Conservation (phyloP, 1,140 invertebrate genomes). For the Papilio dardanus region DNA sequence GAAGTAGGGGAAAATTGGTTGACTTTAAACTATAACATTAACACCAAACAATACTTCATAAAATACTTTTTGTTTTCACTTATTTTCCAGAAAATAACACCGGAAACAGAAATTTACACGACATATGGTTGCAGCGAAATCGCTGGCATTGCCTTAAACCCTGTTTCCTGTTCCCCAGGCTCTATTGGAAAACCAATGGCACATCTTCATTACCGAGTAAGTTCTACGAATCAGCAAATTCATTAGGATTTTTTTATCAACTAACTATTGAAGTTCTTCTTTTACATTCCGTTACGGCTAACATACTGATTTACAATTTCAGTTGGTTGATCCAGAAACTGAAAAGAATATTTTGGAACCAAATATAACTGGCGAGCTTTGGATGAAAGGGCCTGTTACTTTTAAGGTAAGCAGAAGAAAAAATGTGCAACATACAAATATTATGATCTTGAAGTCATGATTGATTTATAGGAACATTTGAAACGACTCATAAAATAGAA, state of each 20-base stretch:
- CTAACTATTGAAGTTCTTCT: too few relatives aligned
- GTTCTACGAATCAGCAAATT: too few relatives aligned
- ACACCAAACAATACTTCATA: too few relatives aligned
- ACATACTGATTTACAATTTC: conserved; percentile 20
- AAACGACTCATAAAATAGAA: too few relatives aligned
- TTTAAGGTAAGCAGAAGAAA: conserved; percentile 46
- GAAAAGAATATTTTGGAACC: conserved; percentile 48
- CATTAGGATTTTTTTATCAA: too few relatives aligned
- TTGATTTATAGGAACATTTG: too few relatives aligned
- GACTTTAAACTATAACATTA: too few relatives aligned
- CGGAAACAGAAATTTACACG: neutral
- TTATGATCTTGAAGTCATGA: conserved; percentile 1
- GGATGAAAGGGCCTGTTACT: conserved; percentile 50
- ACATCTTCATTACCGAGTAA: conserved; percentile 31
- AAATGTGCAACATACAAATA: too few relatives aligned
- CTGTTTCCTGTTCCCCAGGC: neutral
- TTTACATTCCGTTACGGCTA: neutral
- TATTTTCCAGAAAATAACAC: conserved; percentile 12
- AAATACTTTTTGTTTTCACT: too few relatives aligned
- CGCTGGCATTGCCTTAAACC: neutral
- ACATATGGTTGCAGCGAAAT: conserved; percentile 13
- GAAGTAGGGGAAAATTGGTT: too few relatives aligned
- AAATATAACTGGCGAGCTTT: conserved; percentile 54
- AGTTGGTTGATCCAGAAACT: conserved; percentile 51
- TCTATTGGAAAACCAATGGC: conserved; percentile 28